Percentiles rank a stretch among this genome's conserved stretches.
Conservation (phyloP, 2,113 vertebrate genomes). For the Pterocles gutturalis region DNA sequence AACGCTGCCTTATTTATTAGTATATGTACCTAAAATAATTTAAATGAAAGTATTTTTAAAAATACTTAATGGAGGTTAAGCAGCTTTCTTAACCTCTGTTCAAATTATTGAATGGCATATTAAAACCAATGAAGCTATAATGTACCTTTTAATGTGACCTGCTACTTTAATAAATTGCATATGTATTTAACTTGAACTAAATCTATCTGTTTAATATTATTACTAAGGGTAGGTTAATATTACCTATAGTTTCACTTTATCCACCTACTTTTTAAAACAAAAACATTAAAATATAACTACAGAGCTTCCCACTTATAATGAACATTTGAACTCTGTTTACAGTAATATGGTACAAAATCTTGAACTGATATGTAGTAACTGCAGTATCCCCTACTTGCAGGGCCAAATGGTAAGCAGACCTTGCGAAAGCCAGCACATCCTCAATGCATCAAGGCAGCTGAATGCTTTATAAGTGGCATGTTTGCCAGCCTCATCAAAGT, state of each 20-base stretch:
- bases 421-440: background rate
- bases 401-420: background rate
- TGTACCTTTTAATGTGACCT: slow-evolving; percentile 78
- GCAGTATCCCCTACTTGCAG: background rate
- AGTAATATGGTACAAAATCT: background rate
- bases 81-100: slow-evolving; percentile 83
- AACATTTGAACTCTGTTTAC: background rate
- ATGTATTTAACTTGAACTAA: slow-evolving; percentile 81
- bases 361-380: background rate
- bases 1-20: slow-evolving; percentile 77
- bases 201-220: slow-evolving; percentile 73
- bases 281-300: background rate
- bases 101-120: slow-evolving; percentile 84
- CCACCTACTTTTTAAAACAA: slow-evolving; percentile 47
- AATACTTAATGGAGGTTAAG: slow-evolving; percentile 86
- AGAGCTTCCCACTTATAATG: background rate
- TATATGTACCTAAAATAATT: slow-evolving; percentile 78
- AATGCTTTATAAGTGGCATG: background rate
- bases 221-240: slow-evolving; percentile 74
- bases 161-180: slow-evolving; percentile 81
- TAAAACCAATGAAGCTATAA: slow-evolving; percentile 81
- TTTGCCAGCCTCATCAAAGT: background rate
- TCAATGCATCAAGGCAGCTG: background rate
- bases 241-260: slow-evolving; percentile 69
- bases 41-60: slow-evolving; percentile 81